Percentiles rank a stretch among this genome's conserved stretches.
phyloP scores from a whole-genome alignment of 2,113 vertebrate genomes.

The Cyrtonyx montezumae region DNA sequence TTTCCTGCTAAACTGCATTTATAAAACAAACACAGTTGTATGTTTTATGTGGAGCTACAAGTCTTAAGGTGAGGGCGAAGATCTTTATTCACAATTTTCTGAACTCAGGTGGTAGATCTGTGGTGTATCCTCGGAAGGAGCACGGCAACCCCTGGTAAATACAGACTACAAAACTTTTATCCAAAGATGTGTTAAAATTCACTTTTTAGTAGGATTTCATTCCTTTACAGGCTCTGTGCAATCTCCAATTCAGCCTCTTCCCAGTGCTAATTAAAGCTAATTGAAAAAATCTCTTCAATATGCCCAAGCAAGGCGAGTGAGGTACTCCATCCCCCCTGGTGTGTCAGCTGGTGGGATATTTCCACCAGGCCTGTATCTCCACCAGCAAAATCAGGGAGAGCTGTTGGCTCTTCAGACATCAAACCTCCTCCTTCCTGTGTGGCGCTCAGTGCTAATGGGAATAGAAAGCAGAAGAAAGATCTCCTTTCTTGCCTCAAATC shows the following conservation, averaged over 20 bases:
- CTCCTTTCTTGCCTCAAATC: constrained; percentile 30
- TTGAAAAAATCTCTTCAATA: neutral
- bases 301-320: neutral
- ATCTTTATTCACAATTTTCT: neutral
- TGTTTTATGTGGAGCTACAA: neutral
- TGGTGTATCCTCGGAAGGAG: neutral
- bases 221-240: neutral
- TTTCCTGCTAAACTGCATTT: neutral
- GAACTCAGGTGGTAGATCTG: neutral
- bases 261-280: neutral
- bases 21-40: neutral
- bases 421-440: neutral
- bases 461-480: constrained; percentile 41
- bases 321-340: neutral
- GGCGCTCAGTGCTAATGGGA: neutral
- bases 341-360: neutral
- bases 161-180: neutral
- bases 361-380: neutral
- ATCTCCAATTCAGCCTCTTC: neutral
- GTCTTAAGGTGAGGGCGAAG: neutral
- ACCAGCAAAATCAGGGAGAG: neutral
- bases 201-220: neutral
- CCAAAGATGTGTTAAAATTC: neutral
- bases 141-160: neutral
- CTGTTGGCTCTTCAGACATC: neutral